These are phyloP conservation scores for Nanger granti DNA, from an alignment of 2,113 vertebrate species.

Conservation along the genomic window DNA sequence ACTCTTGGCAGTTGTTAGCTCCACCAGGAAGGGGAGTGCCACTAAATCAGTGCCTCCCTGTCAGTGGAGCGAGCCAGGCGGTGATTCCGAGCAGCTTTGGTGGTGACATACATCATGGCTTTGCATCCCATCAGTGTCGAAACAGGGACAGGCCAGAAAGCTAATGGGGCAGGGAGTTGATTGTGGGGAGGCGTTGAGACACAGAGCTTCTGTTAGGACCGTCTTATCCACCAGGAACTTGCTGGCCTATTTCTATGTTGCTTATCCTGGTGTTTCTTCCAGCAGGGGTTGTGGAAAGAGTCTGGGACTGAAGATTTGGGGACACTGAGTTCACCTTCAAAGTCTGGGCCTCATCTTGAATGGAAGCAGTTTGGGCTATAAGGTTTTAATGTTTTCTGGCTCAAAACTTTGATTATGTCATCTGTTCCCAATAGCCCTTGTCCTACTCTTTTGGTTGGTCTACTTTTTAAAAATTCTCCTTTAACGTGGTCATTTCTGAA, in stretches of 20 bases:
- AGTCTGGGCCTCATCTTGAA: not conserved
- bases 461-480: not conserved
- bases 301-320: not conserved
- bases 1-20: not conserved
- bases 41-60: not conserved
- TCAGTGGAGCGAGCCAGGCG: not conserved
- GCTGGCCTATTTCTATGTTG: too few species aligned
- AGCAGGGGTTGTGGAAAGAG: accelerated
- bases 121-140: not conserved
- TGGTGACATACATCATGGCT: not conserved
- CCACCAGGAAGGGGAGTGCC: not conserved
- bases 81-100: not conserved
- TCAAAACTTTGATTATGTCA: not conserved
- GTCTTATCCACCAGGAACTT: not conserved
- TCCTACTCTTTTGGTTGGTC: not conserved
- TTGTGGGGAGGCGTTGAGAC: not conserved
- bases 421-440: not conserved
- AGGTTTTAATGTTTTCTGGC: not conserved
- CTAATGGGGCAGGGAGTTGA: not conserved
- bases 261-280: not conserved
- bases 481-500: not conserved
- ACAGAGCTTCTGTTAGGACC: not conserved
- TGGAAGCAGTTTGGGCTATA: not conserved
- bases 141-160: not conserved
- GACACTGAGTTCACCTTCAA: not conserved